Conservation (phyloP, 2,797 vertebrate species). For the Pangasius mekongensis region DNA sequence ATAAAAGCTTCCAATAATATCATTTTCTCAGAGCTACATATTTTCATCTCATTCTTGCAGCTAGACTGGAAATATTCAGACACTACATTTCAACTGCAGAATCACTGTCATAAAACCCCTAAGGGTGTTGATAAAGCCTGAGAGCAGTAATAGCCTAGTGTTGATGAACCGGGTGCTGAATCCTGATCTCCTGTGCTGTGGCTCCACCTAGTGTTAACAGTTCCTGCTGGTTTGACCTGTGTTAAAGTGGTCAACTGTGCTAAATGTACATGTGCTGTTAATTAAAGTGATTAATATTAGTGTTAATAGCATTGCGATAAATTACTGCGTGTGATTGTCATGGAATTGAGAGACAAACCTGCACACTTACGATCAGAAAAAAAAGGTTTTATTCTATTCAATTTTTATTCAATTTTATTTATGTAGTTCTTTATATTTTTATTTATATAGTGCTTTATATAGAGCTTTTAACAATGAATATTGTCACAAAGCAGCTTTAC, state of each 20-base stretch:
- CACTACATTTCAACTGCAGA: too few relatives aligned
- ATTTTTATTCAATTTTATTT: background rate
- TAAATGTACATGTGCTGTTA: background rate
- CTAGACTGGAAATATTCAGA: background rate
- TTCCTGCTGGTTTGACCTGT: background rate
- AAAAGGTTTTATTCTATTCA: background rate
- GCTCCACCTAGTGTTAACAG: slow-evolving; percentile 22
- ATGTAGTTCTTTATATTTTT: background rate
- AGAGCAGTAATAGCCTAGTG: too few relatives aligned
- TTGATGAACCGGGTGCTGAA: background rate
- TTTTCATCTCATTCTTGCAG: background rate
- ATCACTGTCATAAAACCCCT: background rate
- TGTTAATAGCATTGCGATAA: background rate
- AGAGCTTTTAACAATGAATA: background rate
- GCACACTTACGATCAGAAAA: background rate
- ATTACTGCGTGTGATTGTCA: background rate
- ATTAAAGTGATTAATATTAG: background rate
- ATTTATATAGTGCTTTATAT: background rate
- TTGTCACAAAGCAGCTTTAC: background rate
- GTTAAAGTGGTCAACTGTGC: background rate
- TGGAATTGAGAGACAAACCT: background rate
- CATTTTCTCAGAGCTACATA: background rate
- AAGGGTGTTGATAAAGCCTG: background rate
- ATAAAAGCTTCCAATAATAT: background rate
- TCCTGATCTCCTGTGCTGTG: slow-evolving; percentile 2